Evolutionary conservation across 92 coral and sea anemone genomes (phyloP), one percentile per base, ranked within the genome.

Genomic region (Hydrozoanthus gracilis): DNA sequence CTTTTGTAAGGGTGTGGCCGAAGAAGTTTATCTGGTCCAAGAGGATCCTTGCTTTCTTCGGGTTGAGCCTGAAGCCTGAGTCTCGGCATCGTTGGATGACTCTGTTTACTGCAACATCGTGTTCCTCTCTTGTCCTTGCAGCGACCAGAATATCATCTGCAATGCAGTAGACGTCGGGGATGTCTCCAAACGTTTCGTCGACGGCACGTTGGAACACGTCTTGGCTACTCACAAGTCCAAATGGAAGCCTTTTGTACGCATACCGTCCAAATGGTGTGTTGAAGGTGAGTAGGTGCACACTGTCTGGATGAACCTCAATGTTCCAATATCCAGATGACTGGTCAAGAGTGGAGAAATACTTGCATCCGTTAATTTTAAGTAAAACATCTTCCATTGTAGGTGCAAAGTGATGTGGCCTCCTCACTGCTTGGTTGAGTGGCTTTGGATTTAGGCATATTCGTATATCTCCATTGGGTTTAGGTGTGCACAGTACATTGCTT

Each of bases 361-460:
- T 86, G 92, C 87, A 86, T 52, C 92, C 92, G 27, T 89, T 83
- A 54, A 86, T 13, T 89, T 85, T 86, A 62, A 51, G 89, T 86
- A 86, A 6, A 17, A 89, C 88, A 47, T 85, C 90, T 79, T 79
- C 92, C 90, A 90, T 86, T 89, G 92, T 89, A 4, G 67, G 86
- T 77, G 92, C 89, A 64, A 65, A 89, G 83, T 89, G 92, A 82
- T 89, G 92, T 17, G 80, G 92, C 83, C 88, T 77, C 89, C 79
- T 90, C 88, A 90, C 86, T 87, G 88, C 93, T 73, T 90, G 79
- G 91, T 90, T 90, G 85, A 90, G 91, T 74, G 88, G 88, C 90
- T 87, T 87, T 76, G 93, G 88, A 87, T 90, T 87, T 46, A 88
- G 88, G 88, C 91, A 88, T 83, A 88, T 64, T 75, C 88, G 84